Evolutionary conservation across 2,113 vertebrate genomes (phyloP).

Genomic region (Manacus vitellinus): DNA sequence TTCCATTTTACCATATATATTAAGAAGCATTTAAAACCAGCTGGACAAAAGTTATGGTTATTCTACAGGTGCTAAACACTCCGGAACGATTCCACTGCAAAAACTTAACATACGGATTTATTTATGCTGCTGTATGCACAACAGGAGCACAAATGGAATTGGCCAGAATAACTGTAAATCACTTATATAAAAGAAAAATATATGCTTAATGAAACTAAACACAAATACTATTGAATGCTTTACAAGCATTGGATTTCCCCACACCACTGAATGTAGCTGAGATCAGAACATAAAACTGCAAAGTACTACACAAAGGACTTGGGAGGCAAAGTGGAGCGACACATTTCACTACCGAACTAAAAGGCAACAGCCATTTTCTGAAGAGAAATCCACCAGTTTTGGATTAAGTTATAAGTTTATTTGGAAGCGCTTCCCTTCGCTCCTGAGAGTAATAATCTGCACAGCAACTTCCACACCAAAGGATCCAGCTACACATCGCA

Average conservation of each 20-base stretch:
- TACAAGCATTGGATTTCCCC: not conserved
- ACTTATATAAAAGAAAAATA: not conserved
- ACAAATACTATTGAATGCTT: not conserved
- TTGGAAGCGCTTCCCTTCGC: not conserved
- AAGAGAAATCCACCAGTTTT: not conserved
- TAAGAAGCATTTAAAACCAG: not conserved
- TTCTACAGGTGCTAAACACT: not conserved
- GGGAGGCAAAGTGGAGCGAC: accelerated
- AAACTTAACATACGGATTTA: not conserved
- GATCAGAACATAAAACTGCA: not conserved
- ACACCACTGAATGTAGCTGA: not conserved
- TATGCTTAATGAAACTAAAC: not conserved
- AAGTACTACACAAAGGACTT: not conserved
- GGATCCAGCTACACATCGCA: not conserved
- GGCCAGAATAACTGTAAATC: not conserved
- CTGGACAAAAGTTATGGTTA: not conserved
- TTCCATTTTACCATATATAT: accelerated
- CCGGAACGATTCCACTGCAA: not conserved
- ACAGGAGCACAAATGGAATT: accelerated
- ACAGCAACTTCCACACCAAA: not conserved
- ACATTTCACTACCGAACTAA: not conserved
- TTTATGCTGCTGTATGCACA: not conserved
- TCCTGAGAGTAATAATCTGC: not conserved
- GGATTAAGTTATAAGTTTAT: not conserved
- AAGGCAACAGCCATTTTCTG: not conserved